phyloP scores from a whole-genome alignment of 2,113 vertebrate genomes.

The Sphyrna mokarran region DNA sequence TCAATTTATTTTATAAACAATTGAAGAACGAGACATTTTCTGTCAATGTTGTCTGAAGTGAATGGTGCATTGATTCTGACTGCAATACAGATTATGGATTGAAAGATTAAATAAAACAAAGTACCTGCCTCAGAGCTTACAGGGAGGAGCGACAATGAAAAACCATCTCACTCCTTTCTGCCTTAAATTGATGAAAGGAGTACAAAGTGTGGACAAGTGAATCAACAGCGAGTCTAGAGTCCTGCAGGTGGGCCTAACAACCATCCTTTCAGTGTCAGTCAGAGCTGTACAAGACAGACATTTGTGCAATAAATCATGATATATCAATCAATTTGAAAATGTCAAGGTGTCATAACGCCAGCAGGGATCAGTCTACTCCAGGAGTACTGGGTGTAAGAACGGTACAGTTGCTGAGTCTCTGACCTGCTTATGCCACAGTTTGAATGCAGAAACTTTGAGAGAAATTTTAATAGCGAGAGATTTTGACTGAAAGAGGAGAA shows the following conservation, averaged over 20 bases:
- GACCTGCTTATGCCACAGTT: not conserved
- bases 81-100: not conserved
- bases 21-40: not conserved
- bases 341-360: not conserved
- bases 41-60: not conserved
- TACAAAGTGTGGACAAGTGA: not conserved
- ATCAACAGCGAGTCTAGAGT: not conserved
- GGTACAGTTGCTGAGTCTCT: not conserved
- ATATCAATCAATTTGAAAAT: not conserved
- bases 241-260: not conserved
- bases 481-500: not conserved
- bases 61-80: not conserved
- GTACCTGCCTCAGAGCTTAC: not conserved
- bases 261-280: not conserved
- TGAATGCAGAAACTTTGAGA: not conserved
- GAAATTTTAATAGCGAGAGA: not conserved
- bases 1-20: not conserved
- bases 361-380: not conserved
- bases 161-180: not conserved
- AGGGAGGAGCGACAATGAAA: not conserved
- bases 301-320: not conserved
- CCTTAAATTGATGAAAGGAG: not conserved
- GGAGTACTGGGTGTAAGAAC: not conserved
- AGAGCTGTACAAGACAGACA: not conserved
- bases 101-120: slow-evolving; percentile 1